phyloP scores from a whole-genome alignment of 2,888 invertebrate species.

The Drepana falcataria region DNA sequence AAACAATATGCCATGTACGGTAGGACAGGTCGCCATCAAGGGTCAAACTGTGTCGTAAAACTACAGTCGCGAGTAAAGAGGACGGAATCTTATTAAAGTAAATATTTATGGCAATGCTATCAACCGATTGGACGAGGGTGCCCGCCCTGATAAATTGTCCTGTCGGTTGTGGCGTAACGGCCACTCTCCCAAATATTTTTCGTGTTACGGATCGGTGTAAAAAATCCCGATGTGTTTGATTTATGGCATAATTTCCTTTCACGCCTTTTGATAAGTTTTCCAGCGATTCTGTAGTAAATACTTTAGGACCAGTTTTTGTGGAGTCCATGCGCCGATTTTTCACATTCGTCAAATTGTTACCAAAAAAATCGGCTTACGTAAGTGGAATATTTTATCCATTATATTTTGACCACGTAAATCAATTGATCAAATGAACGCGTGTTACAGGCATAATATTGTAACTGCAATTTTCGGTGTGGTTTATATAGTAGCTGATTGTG shows the following conservation, averaged over 20 bases:
- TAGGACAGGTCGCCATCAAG: slow-evolving; percentile 56
- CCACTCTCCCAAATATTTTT: slow-evolving; percentile 64
- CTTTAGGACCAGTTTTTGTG: slow-evolving; percentile 26
- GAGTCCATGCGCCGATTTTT: slow-evolving; percentile 5
- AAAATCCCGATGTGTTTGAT: slow-evolving; percentile 61
- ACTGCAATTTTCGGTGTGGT: not conserved
- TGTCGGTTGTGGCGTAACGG: slow-evolving; percentile 60
- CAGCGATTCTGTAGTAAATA: slow-evolving; percentile 31
- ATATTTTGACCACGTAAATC: not conserved
- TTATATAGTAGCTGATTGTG: no score
- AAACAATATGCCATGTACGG: slow-evolving; percentile 55
- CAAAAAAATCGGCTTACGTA: not conserved
- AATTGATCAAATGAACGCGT: not conserved
- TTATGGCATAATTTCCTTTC: slow-evolving; percentile 63
- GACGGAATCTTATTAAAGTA: slow-evolving; percentile 77
- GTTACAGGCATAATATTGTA: not conserved
- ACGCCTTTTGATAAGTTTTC: slow-evolving; percentile 51
- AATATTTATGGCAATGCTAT: slow-evolving; percentile 77
- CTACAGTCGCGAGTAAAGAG: slow-evolving; percentile 68
- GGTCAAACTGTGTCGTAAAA: slow-evolving; percentile 70
- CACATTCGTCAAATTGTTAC: slow-evolving; percentile 7
- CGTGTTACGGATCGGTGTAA: slow-evolving; percentile 58
- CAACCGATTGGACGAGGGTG: slow-evolving; percentile 75
- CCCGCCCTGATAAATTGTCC: slow-evolving; percentile 73
- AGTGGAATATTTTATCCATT: not conserved